Percentiles rank a stretch among this genome's conserved stretches.
Conservation (phyloP, 2,797 vertebrate genomes). For the Gambelia wislizenii region DNA sequence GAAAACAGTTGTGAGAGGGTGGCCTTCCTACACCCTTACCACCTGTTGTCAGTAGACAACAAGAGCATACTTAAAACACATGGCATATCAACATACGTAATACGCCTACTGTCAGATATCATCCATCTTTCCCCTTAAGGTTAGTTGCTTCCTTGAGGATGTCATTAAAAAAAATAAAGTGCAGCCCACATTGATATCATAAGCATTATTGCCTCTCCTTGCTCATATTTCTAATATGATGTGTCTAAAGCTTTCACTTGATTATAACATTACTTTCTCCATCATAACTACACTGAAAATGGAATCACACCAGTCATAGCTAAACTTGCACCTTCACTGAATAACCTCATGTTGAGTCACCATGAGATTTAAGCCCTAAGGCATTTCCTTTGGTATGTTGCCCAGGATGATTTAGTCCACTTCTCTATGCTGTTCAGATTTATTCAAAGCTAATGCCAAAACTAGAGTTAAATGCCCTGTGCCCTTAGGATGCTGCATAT, state of each 20-base stretch:
- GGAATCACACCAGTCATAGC: background rate
- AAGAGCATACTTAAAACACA: background rate
- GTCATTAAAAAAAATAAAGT: background rate
- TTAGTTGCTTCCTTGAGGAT: background rate
- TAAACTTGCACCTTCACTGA: background rate
- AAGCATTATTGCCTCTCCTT: background rate
- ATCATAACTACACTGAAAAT: background rate
- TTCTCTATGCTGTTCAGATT: background rate
- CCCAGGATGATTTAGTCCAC: background rate
- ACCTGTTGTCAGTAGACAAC: background rate
- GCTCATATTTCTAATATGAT: background rate
- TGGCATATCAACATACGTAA: background rate
- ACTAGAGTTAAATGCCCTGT: too few relatives aligned
- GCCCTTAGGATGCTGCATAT: background rate
- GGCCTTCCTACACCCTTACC: background rate
- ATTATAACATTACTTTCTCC: background rate
- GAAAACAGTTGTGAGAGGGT: background rate
- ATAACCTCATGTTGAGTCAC: background rate
- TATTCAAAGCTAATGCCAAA: background rate
- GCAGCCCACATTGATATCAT: background rate
- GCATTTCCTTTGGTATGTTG: background rate
- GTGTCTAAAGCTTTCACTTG: background rate
- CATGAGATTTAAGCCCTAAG: background rate
- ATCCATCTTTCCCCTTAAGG: accelerated
- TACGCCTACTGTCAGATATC: background rate